Percentiles rank a stretch among this genome's conserved stretches.
These are phyloP conservation scores for Okamejei kenojei DNA, from an alignment of 2,797 vertebrate species.

Conservation along the genomic window DNA sequence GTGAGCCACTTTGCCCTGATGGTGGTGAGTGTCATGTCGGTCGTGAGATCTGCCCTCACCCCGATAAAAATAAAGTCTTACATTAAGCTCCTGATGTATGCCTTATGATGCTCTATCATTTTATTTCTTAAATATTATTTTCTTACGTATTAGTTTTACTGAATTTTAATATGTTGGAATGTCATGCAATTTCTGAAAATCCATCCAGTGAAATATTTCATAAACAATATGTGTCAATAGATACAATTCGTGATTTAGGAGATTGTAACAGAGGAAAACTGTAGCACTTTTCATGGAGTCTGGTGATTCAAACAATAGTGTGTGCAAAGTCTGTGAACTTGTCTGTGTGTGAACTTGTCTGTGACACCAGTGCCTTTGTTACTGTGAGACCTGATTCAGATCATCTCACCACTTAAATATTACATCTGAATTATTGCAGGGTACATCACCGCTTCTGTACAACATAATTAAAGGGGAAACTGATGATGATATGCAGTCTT, in stretches of 20 bases:
- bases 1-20: no score
- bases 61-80: no score
- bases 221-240: no score
- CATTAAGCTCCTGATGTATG: no score
- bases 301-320: neutral
- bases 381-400: slow-evolving; percentile 24
- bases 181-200: neutral
- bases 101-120: neutral
- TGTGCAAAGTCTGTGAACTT: neutral
- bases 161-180: neutral
- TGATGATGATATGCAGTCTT: slow-evolving; percentile 39
- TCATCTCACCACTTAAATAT: slow-evolving; percentile 18
- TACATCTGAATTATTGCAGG: slow-evolving; percentile 40
- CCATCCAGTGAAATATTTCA: neutral
- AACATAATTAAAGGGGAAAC: slow-evolving; percentile 42
- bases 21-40: no score
- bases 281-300: neutral
- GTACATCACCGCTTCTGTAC: slow-evolving; percentile 38
- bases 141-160: neutral
- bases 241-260: neutral
- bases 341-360: neutral
- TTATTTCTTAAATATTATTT: neutral
- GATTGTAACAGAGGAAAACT: neutral
- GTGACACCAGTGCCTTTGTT: slow-evolving; percentile 16
- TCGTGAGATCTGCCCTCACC: no score